A percentile compares a stretch with the other conserved stretches of the same genome.
Evolutionary conservation across 2,797 vertebrate genomes (phyloP).

Genomic region (Myotis vivesi): DNA sequence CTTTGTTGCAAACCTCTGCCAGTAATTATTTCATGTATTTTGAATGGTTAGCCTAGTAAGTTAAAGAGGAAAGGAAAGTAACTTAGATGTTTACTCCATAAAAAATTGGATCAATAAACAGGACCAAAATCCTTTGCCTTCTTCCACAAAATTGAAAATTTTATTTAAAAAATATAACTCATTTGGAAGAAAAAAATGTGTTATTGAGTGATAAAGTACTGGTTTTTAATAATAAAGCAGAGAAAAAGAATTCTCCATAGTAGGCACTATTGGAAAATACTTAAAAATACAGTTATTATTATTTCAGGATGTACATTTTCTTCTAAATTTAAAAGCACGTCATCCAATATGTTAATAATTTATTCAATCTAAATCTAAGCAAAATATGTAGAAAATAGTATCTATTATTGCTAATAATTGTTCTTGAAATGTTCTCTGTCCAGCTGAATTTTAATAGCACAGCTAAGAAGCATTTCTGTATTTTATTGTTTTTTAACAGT

Average conservation of each 20-base stretch:
- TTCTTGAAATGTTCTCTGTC: not conserved
- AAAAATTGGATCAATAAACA: not conserved
- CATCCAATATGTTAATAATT: not conserved
- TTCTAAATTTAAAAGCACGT: slow-evolving; percentile 7
- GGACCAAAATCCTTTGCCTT: not conserved
- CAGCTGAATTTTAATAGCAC: not conserved
- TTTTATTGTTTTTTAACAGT: not conserved
- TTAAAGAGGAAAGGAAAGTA: not conserved
- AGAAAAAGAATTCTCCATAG: slow-evolving; percentile 1
- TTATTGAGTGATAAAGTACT: not conserved
- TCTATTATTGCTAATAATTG: not conserved
- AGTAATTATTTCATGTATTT: not conserved
- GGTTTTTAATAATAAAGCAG: not conserved
- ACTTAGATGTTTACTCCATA: not conserved
- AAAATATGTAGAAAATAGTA: not conserved
- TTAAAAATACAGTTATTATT: not conserved
- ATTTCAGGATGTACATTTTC: not conserved
- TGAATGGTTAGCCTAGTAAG: not conserved
- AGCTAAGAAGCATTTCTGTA: not conserved
- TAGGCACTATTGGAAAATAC: not conserved
- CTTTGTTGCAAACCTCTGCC: not conserved
- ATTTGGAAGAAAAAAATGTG: not conserved
- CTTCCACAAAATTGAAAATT: not conserved
- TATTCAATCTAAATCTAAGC: not conserved
- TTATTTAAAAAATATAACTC: not conserved